Base-by-base conservation (phyloP, 2,888 invertebrate genomes). In the Tipula unca region DNA sequence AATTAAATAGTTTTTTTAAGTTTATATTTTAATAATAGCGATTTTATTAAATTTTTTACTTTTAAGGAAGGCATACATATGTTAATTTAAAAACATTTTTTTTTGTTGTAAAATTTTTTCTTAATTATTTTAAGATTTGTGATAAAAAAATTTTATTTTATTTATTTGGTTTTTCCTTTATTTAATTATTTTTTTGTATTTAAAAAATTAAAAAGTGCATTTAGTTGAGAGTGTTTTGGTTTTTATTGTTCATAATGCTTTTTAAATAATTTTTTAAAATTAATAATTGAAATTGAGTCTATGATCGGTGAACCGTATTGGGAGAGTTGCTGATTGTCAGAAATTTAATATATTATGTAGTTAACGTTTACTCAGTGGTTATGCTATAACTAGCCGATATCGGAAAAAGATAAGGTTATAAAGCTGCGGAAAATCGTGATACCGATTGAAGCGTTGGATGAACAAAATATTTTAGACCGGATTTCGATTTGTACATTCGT, bases 41-140 rank as follows among this genome's bases (percentile, higher is more conserved):
- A 69, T 69, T 69, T 69, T 69, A 69, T 69, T 69, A 69, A 69
- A 69, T 69, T 25, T 69, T 0, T 48, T 48, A 17, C 25, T 69
- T 69, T 69, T 25, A 69, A 69, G 69, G 69, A 69, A 69, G 69
- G 69, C 69, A 69, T 69, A 69, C 69, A 69, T 69, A 48, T 48
- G n/a, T 48, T 48, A 17, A 8, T 48, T 48, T 69, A 25, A 69
- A 69, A 69, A 69, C 5, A 10, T 48, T 17, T 48, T 69, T 48
- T 25, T 20, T 69, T 25, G 10, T 20, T 69, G 20, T 69, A 69
- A 69, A 54, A 17, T 54, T 17, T 54, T 54, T 3, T 13, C 48
- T 54, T 54, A 54, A 54, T 54, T 54, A 54, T 54, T 54, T 54
- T 54, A 54, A 54, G 17, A 54, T 54, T 54, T 54, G 48, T 54